A percentile compares a stretch with the other conserved stretches of the same genome.
Conservation (phyloP, 92 coral and sea anemone genomes). For the Bergia sp. region DNA sequence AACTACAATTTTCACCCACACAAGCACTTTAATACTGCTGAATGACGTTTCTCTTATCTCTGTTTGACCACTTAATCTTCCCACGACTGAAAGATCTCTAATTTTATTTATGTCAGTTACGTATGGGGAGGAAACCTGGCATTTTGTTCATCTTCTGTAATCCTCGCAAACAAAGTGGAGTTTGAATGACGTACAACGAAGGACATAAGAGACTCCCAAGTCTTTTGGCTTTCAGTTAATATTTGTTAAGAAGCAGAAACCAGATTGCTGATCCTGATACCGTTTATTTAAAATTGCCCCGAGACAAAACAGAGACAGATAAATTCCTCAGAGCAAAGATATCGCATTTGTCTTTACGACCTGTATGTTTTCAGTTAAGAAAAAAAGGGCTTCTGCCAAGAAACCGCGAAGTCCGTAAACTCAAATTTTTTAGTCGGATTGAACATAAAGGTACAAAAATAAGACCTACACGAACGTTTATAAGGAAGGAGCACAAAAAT, state of each 20-base stretch:
- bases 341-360: neutral
- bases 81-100: neutral
- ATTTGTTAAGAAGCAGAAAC: neutral
- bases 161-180: neutral
- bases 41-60: neutral
- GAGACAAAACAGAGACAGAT: conserved; percentile 8
- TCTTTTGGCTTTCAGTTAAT: neutral
- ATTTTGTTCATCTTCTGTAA: neutral
- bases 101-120: neutral
- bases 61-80: neutral
- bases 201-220: neutral
- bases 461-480: neutral
- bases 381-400: neutral
- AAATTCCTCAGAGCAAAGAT: neutral
- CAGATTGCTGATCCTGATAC: neutral
- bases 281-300: neutral
- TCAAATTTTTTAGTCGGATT: neutral
- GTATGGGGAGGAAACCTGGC: no score
- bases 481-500: neutral
- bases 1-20: neutral
- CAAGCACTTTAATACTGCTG: neutral
- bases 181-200: neutral
- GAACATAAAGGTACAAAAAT: no score
- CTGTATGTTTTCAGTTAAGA: neutral
- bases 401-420: neutral